phyloP scores from a whole-genome alignment of 2,797 vertebrate species.

The Cossypha heuglini region DNA sequence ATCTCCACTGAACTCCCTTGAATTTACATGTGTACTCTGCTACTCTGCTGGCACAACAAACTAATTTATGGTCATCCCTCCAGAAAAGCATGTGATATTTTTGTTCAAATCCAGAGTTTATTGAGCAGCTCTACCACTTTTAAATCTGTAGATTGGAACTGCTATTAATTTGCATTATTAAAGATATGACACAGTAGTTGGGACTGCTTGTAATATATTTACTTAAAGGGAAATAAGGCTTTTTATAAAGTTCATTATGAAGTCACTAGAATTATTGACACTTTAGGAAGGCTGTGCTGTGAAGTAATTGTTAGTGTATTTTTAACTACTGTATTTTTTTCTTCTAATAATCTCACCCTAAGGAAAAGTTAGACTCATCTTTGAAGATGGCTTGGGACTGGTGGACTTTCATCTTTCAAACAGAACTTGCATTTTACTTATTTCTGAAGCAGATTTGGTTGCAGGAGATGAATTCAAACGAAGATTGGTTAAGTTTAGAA shows the following conservation, averaged over 20 bases:
- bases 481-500: conserved; percentile 87
- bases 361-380: conserved; percentile 81
- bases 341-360: background rate
- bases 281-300: background rate
- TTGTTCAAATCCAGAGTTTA: background rate
- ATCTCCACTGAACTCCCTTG: background rate
- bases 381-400: conserved; percentile 82
- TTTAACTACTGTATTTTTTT: background rate
- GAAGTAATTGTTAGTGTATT: background rate
- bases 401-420: conserved; percentile 89
- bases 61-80: background rate
- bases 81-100: background rate
- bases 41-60: background rate
- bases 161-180: background rate
- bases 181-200: background rate
- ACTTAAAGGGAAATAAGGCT: background rate
- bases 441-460: conserved; percentile 88
- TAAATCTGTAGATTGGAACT: background rate
- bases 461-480: conserved; percentile 84
- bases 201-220: background rate
- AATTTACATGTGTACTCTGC: background rate
- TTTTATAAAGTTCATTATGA: background rate
- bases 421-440: conserved; percentile 83
- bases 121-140: background rate
- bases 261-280: background rate